These are phyloP conservation scores for Pristionchus mayeri DNA, from an alignment of 2,888 invertebrate species.

Conservation along the genomic window DNA sequence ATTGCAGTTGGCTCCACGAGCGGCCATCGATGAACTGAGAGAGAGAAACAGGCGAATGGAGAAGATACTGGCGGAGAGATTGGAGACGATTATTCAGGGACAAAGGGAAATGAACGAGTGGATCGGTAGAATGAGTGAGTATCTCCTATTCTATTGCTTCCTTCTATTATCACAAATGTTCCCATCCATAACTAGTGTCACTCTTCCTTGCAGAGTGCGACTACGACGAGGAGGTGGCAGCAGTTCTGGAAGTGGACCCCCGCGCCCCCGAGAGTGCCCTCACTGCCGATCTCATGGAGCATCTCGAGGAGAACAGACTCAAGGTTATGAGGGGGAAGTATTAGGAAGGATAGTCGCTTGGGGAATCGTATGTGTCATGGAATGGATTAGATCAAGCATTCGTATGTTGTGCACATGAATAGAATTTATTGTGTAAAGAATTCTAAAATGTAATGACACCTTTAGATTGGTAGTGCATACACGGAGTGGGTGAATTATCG, in stretches of 20 bases:
- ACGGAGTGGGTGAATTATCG: neutral
- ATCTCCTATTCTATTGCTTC: too few relatives aligned
- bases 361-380: too few relatives aligned
- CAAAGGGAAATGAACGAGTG: slow-evolving; percentile 27
- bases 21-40: neutral
- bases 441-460: too few relatives aligned
- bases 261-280: neutral
- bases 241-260: slow-evolving; percentile 1
- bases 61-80: neutral
- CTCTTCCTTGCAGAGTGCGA: neutral
- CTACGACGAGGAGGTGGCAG: neutral
- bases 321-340: neutral
- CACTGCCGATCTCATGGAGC: slow-evolving; percentile 11
- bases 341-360: too few relatives aligned
- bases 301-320: neutral
- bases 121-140: slow-evolving; percentile 19
- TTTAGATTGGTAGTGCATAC: neutral
- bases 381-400: too few relatives aligned
- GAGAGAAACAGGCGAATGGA: neutral
- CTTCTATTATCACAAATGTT: too few relatives aligned
- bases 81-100: neutral
- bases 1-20: slow-evolving; percentile 24
- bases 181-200: too few relatives aligned
- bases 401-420: too few relatives aligned
- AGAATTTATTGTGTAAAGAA: too few relatives aligned